A percentile compares a stretch with the other conserved stretches of the same genome.
phyloP scores from a whole-genome alignment of 2,888 invertebrate genomes.

The Amblyjoppa fuscipennis region DNA sequence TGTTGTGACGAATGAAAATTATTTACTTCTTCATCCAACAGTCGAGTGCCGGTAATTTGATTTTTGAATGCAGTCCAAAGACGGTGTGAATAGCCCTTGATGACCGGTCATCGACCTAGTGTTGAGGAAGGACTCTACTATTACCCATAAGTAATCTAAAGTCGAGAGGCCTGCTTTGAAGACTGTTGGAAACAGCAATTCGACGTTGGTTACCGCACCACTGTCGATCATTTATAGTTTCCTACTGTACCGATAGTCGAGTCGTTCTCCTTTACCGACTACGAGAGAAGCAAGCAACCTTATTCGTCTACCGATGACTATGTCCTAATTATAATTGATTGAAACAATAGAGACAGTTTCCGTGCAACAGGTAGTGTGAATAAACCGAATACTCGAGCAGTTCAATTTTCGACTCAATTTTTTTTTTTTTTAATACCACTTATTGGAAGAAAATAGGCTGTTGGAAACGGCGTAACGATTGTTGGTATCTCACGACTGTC shows the following conservation, averaged over 20 bases:
- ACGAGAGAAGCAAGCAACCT: neutral
- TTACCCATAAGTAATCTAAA: neutral
- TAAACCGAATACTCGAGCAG: constrained; percentile 5
- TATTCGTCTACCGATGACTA: neutral
- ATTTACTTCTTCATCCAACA: neutral
- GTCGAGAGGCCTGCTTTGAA: neutral
- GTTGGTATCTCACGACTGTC: neutral
- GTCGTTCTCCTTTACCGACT: neutral
- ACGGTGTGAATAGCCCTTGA: neutral
- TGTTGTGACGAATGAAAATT: neutral
- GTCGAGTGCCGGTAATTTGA: neutral
- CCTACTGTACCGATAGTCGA: neutral
- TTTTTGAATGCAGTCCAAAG: neutral
- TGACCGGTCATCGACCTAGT: neutral
- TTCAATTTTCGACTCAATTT: neutral
- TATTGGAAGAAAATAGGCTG: neutral
- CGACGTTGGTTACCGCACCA: neutral
- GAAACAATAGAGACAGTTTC: constrained; percentile 18
- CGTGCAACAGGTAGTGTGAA: constrained; percentile 15
- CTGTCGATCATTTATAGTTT: neutral
- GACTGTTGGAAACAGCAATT: neutral
- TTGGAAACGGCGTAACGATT: too few species aligned
- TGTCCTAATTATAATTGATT: constrained; percentile 22
- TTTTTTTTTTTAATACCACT: neutral
- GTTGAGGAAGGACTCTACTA: neutral